Base-by-base conservation (phyloP, 2,797 vertebrate species). In the Diglossa cyanea region DNA sequence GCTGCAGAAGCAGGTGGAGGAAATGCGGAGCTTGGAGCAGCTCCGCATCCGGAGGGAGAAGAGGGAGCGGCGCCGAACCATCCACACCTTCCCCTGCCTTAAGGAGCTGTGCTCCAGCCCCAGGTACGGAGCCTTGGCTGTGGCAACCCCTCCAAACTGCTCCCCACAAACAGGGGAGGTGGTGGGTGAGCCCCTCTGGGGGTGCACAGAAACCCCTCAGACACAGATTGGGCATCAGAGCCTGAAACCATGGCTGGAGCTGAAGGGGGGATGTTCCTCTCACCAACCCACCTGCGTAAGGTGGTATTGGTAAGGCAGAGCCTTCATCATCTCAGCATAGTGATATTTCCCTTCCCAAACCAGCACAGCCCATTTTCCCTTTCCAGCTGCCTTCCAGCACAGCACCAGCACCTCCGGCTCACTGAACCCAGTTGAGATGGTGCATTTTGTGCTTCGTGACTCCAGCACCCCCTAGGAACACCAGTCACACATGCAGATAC, bases 31-130 rank as follows among this genome's bases (percentile, higher is more conserved):
- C 60, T 96, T 99, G 97, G 99, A 99, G 95, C 99, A 99, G 97
- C 98, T 99, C 55, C 97, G 98, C 57, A 97, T 99, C 35, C 98
- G 95, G 72, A 96, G 99, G 76, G 99, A 99, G 96, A 99, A 99
- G 97, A 98, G 98, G 93, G 99, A 99, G 35, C 98, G 99, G 10
- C 98, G 99, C 66, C 98, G 99, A 97, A 99, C 99, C 13, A 98
- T 99, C 92, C 99, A 99, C 96, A 99, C 99, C 14, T 99, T 99
- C 96, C 99, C 99, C 93, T 99, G 99, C 96, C 98, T 99, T 71
- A 99, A 99, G 94, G 99, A 99, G 88, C 98, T 99, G 44, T 99
- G 98, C 97, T 98, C 98, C 17, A 98, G 98, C 9, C 98, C 98
- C 78, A 98, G 99, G 99, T 99, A 97, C 0, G 0, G n/a, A 88